Conservation (phyloP, 2,888 invertebrate species). For the Nomada fabriciana region DNA sequence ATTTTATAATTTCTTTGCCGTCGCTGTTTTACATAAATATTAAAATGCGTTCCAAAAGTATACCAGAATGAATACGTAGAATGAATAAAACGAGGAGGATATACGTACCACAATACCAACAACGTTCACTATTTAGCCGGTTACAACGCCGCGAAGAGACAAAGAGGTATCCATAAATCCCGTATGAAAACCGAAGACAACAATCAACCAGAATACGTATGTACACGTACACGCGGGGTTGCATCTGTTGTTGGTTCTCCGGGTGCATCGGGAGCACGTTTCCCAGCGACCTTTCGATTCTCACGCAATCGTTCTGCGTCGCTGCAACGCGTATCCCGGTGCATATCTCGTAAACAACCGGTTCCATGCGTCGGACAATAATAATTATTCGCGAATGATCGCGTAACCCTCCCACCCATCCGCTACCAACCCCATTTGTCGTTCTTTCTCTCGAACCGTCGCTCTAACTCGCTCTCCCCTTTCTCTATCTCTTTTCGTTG, state of each 20-base stretch:
- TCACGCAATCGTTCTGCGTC: constrained; percentile 49
- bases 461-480: background rate
- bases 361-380: constrained; percentile 63
- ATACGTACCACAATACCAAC: background rate
- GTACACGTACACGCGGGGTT: background rate
- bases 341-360: constrained; percentile 66
- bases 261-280: constrained; percentile 5
- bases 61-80: no score
- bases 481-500: constrained; percentile 20
- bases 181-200: constrained; percentile 21
- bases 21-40: no score
- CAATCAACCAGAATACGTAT: constrained; percentile 11
- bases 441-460: constrained; percentile 21
- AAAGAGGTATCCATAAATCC: constrained; percentile 1
- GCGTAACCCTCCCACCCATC: background rate
- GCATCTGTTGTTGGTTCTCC: constrained; percentile 31
- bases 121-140: background rate
- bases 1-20: no score
- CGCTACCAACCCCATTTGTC: background rate
- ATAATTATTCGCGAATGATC: constrained; percentile 65
- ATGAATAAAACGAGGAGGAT: background rate
- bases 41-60: no score
- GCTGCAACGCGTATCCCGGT: constrained; percentile 27
- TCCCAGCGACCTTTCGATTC: constrained; percentile 42
- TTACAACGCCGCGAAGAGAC: background rate